Conservation (phyloP, 2,888 invertebrate species). For the Dione vanillae region DNA sequence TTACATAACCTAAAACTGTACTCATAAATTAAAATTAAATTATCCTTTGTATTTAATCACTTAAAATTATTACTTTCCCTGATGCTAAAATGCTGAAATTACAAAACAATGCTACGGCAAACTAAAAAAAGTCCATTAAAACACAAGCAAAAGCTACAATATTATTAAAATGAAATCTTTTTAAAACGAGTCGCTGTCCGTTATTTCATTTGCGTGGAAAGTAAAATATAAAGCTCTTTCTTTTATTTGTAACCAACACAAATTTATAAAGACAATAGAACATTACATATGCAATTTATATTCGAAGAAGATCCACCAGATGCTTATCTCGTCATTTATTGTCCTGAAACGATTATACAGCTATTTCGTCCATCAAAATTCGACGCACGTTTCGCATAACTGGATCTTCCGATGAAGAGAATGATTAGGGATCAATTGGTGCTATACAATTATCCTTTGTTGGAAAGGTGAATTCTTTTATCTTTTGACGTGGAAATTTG, state of each 20-base stretch:
- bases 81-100: no score
- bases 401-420: conserved; percentile 36
- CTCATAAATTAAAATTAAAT: no score
- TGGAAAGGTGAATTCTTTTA: conserved; percentile 2
- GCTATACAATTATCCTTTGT: conserved; percentile 22
- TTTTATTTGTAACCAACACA: neutral
- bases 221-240: neutral
- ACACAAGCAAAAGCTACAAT: no score
- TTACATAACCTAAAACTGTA: no score
- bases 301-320: conserved; percentile 5
- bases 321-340: conserved; percentile 26
- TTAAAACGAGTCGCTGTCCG: no score
- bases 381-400: conserved; percentile 36
- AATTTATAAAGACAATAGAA: neutral
- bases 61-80: no score
- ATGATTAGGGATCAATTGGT: conserved; percentile 33
- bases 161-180: no score
- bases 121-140: no score
- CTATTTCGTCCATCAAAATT: conserved; percentile 36
- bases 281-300: conserved; percentile 17
- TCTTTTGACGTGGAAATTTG: conserved; percentile 3
- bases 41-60: no score
- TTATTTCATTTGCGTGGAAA: no score
- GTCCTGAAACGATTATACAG: conserved; percentile 33
- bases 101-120: no score